Conservation (phyloP, 2,888 invertebrate species). For the Cryptophagus acutangulus region DNA sequence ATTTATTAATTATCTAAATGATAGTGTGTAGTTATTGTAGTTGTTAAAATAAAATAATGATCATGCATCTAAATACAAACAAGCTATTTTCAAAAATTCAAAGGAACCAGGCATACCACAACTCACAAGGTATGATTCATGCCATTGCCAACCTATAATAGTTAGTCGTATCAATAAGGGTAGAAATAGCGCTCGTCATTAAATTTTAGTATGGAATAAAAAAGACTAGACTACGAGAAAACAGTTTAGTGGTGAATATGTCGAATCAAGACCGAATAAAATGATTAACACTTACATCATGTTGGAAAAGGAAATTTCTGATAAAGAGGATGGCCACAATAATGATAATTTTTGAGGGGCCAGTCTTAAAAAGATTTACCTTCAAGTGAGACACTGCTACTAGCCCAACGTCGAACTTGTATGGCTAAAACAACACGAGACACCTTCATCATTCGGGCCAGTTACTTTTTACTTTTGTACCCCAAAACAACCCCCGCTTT, state of each 20-base stretch:
- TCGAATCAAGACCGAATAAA: background rate
- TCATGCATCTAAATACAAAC: constrained; percentile 11
- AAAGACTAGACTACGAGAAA: too few species aligned
- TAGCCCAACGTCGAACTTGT: constrained; percentile 49
- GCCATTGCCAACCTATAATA: constrained; percentile 34
- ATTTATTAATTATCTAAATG: too few species aligned
- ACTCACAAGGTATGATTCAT: constrained; percentile 35
- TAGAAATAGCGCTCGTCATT: too few species aligned
- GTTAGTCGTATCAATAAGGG: too few species aligned
- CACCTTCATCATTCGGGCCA: constrained; percentile 33
- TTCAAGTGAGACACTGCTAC: constrained; percentile 49
- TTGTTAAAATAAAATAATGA: too few species aligned
- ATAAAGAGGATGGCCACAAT: constrained; percentile 1
- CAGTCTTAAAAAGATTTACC: constrained; percentile 47
- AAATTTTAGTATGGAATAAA: too few species aligned
- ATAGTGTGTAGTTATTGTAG: too few species aligned
- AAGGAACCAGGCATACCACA: constrained; percentile 20
- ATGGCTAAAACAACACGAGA: constrained; percentile 49
- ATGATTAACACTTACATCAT: background rate
- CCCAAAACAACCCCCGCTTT: too few species aligned
- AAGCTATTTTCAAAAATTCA: background rate
- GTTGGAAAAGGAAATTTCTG: background rate
- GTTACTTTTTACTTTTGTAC: too few species aligned
- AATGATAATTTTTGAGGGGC: too few species aligned
- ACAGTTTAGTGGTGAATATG: too few species aligned